Conservation (phyloP, 1,140 invertebrate species). For the Aphelenchoides avenae region DNA sequence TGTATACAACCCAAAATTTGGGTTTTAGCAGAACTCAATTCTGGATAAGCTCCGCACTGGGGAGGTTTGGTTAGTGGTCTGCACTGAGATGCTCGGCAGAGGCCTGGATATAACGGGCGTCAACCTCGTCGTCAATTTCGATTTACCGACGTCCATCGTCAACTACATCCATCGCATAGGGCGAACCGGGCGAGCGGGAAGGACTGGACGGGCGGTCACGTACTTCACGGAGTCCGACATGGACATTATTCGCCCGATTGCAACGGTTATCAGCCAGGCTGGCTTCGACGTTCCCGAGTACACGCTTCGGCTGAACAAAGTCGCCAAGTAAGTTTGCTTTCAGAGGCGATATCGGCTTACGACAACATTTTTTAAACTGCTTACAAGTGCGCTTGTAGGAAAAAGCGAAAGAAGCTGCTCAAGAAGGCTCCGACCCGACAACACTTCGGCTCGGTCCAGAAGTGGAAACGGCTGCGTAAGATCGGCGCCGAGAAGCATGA, state of each 20-base stretch:
- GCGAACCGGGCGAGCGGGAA: constrained; percentile 80
- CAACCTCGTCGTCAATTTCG: constrained; percentile 93
- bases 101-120: constrained; percentile 97
- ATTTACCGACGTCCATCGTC: constrained; percentile 84
- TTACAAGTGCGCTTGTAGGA: constrained; percentile 9
- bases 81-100: constrained; percentile 90
- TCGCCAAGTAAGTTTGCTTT: constrained; percentile 36
- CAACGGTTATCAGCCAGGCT: constrained; percentile 53
- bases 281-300: constrained; percentile 57
- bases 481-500: too few relatives aligned
- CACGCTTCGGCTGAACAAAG: constrained; percentile 46
- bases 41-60: constrained; percentile 82
- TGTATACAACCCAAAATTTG: too few relatives aligned
- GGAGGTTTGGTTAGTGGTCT: constrained; percentile 90
- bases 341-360: not conserved
- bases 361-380: not conserved
- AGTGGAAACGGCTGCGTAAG: too few relatives aligned
- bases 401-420: constrained; percentile 13
- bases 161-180: constrained; percentile 89
- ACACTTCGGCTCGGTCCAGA: constrained; percentile 8
- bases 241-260: constrained; percentile 50
- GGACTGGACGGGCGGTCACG: constrained; percentile 82
- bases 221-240: constrained; percentile 85
- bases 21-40: constrained; percentile 75
- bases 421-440: constrained; percentile 31